Base-by-base conservation (phyloP, 2,888 invertebrate genomes). In the Meteorus colon region DNA sequence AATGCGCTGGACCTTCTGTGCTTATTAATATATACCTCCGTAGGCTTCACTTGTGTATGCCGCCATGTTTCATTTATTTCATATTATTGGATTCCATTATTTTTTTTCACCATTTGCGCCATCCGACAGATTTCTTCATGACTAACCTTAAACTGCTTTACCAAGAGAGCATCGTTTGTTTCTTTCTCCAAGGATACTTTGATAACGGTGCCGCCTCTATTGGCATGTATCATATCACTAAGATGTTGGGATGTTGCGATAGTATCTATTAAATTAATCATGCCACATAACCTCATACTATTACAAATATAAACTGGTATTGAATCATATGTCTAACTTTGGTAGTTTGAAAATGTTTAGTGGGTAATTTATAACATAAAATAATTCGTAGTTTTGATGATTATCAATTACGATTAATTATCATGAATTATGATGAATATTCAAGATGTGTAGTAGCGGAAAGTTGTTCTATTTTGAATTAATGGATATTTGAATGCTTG, bases 401-500 rank as follows among this genome's bases (percentile, higher is more conserved):
- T 5, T 37, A 1, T 29, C n/a, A n/a, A 4, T 29, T 4, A 12
- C 2, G 8, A 16, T 31, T 14, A 1, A 1, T 62, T 4, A 31
- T 62, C 14, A 62, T 62, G 16, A 65, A 12, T 37, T 65, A n/a
- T 19, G 4, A n/a, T 16, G 16, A n/a, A 19, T 8, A 19, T 24
- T n/a, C 16, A 41, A 24, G 6, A 65, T 41, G 37, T 29, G 29
- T 31, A 2, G 2, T 31, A 29, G 8, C n/a, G 41, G 37, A 34
- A 37, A n/a, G 16, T 29, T 14, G 4, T 60, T 45, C 31, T 14
- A 67, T 37, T 60, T 41, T 12, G 34, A 16, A 48, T 16, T 66
- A 55, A 37, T 19, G n/a, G 12, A 41, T 19, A 37, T 1, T 66
- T 34, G 67, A 27, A 55, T 37, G 59, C 66, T 73, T 14, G 37